These are phyloP conservation scores for Melanchra persicariae DNA, from an alignment of 2,888 invertebrate species.

Conservation along the genomic window DNA sequence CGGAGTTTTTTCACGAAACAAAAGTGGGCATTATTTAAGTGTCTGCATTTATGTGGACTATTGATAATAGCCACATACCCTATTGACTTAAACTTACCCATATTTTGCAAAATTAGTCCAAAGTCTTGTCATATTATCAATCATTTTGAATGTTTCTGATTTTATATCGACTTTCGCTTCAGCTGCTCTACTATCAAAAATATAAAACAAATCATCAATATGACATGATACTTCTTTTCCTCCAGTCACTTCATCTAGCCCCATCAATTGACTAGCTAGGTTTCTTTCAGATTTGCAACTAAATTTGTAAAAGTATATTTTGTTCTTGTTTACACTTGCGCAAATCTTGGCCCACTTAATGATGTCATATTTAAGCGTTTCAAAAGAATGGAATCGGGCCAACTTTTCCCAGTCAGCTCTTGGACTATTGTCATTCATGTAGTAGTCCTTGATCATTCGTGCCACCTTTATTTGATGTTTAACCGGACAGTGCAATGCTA, in stretches of 20 bases:
- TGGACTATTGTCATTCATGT: slow-evolving; percentile 59
- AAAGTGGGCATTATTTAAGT: too few relatives aligned
- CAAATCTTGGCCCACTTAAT: slow-evolving; percentile 67
- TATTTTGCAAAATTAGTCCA: slow-evolving; percentile 76
- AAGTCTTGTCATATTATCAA: slow-evolving; percentile 69
- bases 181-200: slow-evolving; percentile 64
- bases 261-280: slow-evolving; percentile 50
- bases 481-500: slow-evolving; percentile 49
- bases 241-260: slow-evolving; percentile 41
- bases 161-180: slow-evolving; percentile 56
- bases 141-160: slow-evolving; percentile 67
- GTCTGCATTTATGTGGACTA: too few relatives aligned
- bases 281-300: slow-evolving; percentile 74
- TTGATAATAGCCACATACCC: too few relatives aligned
- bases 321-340: slow-evolving; percentile 57
- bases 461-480: slow-evolving; percentile 67
- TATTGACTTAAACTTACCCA: slow-evolving; percentile 66
- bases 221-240: slow-evolving; percentile 64
- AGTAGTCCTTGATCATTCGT: slow-evolving; percentile 64
- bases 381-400: slow-evolving; percentile 60
- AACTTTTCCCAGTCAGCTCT: slow-evolving; percentile 62
- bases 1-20: too few relatives aligned
- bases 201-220: slow-evolving; percentile 71
- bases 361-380: slow-evolving; percentile 62
- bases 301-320: slow-evolving; percentile 73